phyloP scores from a whole-genome alignment of 2,113 vertebrate genomes.

The Poecilia latipinna region DNA sequence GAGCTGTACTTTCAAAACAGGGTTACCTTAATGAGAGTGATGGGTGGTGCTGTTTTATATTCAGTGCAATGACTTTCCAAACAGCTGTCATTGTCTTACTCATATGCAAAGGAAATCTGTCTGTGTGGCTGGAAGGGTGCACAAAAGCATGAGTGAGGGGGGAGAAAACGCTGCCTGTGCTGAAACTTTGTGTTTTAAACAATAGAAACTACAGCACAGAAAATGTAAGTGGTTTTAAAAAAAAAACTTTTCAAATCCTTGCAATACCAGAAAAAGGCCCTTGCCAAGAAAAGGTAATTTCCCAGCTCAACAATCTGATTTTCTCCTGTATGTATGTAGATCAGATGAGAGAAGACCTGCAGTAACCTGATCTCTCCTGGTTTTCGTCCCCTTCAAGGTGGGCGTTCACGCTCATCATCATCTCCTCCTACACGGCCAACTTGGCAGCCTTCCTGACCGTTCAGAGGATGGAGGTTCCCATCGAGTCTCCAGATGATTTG shows the following conservation, averaged over 20 bases:
- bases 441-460: slow-evolving; percentile 94
- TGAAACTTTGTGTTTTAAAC: background rate
- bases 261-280: background rate
- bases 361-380: background rate
- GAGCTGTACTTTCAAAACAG: background rate
- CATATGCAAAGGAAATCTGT: too few relatives aligned
- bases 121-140: too few relatives aligned
- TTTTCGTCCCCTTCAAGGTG: slow-evolving; percentile 81
- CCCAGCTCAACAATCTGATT: background rate
- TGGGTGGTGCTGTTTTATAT: too few relatives aligned
- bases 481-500: slow-evolving; percentile 92
- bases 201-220: background rate
- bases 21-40: background rate
- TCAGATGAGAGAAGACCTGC: background rate
- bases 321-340: background rate
- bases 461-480: slow-evolving; percentile 94
- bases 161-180: background rate
- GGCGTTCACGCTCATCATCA: slow-evolving; percentile 96
- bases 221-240: background rate
- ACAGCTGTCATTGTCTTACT: too few relatives aligned
- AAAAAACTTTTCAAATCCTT: background rate
- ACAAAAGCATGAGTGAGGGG: too few relatives aligned
- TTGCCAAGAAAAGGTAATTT: background rate
- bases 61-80: too few relatives aligned
- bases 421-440: slow-evolving; percentile 96